Percentiles rank a stretch among this genome's conserved stretches.
Conservation (phyloP, 2,797 vertebrate species). For the Urosaurus nigricauda region DNA sequence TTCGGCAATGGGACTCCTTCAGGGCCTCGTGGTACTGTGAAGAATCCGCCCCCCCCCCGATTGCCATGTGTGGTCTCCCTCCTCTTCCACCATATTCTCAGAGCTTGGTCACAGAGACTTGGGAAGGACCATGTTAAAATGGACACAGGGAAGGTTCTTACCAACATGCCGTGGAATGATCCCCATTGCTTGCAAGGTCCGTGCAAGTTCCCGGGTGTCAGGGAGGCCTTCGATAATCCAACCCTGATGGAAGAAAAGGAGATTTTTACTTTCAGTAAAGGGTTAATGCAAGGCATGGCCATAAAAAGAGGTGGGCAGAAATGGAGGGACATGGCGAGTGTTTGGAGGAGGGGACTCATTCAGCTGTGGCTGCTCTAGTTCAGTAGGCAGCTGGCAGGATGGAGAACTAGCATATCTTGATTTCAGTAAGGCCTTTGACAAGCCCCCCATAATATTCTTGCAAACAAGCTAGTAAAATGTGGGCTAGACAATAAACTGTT, state of each 20-base stretch:
- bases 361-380: too few relatives aligned
- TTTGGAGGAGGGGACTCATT: too few relatives aligned
- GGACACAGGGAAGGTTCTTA: conserved; percentile 72
- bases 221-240: conserved; percentile 93
- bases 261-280: neutral
- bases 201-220: conserved; percentile 84
- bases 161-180: conserved; percentile 88
- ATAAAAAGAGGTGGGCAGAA: too few relatives aligned
- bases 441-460: too few relatives aligned
- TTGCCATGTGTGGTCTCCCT: neutral
- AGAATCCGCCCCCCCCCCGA: neutral
- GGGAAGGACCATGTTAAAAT: neutral
- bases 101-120: neutral
- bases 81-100: neutral
- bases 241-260: conserved; percentile 81
- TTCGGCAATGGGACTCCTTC: neutral
- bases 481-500: too few relatives aligned
- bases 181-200: conserved; percentile 85
- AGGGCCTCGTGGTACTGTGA: neutral
- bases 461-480: too few relatives aligned
- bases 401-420: too few relatives aligned
- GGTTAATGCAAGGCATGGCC: too few relatives aligned
- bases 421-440: too few relatives aligned
- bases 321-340: too few relatives aligned
- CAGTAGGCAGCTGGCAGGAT: too few relatives aligned